Conservation (phyloP, 2,888 invertebrate species). For the Watsonalla cultraria region DNA sequence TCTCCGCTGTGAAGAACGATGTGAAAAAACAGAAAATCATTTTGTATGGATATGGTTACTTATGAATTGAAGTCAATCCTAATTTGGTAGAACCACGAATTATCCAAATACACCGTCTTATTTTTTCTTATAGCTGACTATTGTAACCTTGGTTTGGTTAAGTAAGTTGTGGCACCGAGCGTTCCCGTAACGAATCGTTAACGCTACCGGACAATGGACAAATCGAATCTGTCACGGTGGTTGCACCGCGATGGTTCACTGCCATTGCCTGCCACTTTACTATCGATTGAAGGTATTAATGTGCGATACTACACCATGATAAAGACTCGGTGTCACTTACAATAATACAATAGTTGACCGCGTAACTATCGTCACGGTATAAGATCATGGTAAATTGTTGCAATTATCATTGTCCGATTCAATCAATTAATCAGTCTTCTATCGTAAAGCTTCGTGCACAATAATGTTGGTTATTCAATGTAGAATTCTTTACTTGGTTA, state of each 20-base stretch:
- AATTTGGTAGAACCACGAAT: too few species aligned
- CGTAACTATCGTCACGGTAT: background rate
- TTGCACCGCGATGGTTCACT: constrained; percentile 23
- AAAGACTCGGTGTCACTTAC: background rate
- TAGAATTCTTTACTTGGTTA: too few species aligned
- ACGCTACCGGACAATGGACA: constrained; percentile 51
- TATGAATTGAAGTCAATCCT: too few species aligned
- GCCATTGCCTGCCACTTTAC: constrained; percentile 5
- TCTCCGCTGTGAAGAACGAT: too few species aligned
- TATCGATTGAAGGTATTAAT: background rate
- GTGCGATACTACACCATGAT: background rate
- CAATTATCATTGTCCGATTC: too few species aligned
- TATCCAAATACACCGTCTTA: too few species aligned
- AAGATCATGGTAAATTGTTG: background rate
- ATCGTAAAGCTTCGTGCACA: too few species aligned
- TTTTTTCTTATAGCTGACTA: too few species aligned
- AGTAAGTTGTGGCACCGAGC: constrained; percentile 9
- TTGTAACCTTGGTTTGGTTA: background rate
- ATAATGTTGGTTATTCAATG: too few species aligned
- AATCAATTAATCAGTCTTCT: too few species aligned
- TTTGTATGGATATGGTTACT: too few species aligned
- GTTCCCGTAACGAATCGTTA: constrained; percentile 51
- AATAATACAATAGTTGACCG: background rate
- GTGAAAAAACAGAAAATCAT: too few species aligned
- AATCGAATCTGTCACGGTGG: constrained; percentile 59